Evolutionary conservation across 2,888 invertebrate species (phyloP).

Genomic region (Lasiommata megera): DNA sequence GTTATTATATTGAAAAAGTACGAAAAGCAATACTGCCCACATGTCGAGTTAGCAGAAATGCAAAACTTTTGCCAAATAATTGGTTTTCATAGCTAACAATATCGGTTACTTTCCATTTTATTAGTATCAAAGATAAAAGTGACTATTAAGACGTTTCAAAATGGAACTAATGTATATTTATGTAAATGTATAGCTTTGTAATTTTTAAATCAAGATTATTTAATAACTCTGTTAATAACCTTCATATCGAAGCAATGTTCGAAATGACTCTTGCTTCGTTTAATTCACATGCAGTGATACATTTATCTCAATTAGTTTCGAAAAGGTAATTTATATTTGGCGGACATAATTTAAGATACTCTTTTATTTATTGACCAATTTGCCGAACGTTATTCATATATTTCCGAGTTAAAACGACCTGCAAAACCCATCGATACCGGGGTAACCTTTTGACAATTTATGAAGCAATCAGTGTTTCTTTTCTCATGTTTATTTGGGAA

Average conservation of each 20-base stretch:
- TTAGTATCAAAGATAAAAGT: background rate
- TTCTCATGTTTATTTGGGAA: constrained; percentile 62
- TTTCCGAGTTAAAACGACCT: constrained; percentile 45
- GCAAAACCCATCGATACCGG: constrained; percentile 56
- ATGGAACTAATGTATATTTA: background rate
- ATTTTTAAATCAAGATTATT: background rate
- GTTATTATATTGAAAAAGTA: constrained; percentile 27
- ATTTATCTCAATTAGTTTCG: constrained; percentile 57
- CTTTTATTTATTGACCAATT: constrained; percentile 62
- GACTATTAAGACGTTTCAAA: background rate
- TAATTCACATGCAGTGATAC: constrained; percentile 28
- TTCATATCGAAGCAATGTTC: background rate
- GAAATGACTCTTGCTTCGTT: constrained; percentile 12
- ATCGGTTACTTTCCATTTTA: constrained; percentile 22
- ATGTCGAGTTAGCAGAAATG: constrained; percentile 26
- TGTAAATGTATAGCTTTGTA: background rate
- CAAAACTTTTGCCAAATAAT: constrained; percentile 26
- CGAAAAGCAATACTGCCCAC: constrained; percentile 26
- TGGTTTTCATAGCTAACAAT: constrained; percentile 27
- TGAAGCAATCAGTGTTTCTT: constrained; percentile 73
- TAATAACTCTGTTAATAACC: constrained; percentile 6
- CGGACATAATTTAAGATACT: constrained; percentile 38
- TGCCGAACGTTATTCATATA: constrained; percentile 62
- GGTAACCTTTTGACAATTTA: constrained; percentile 70
- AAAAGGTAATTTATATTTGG: constrained; percentile 45